phyloP scores from a whole-genome alignment of 2,888 invertebrate species.

The Stictocephala bisonia region DNA sequence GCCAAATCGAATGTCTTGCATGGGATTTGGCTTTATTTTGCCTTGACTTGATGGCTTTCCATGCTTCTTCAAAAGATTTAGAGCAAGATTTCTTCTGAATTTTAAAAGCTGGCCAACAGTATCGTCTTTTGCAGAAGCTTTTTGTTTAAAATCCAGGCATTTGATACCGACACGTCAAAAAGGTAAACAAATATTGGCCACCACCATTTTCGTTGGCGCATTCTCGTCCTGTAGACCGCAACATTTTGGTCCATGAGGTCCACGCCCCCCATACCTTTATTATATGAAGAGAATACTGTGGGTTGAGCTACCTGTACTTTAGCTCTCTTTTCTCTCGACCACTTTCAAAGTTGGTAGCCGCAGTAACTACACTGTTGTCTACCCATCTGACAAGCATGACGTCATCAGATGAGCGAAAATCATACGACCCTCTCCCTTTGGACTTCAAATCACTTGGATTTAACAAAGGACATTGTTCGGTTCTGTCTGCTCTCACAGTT shows the following conservation, averaged over 20 bases:
- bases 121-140: no score
- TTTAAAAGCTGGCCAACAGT: no score
- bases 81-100: no score
- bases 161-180: not conserved
- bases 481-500: slow-evolving; percentile 5
- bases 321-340: slow-evolving; percentile 24
- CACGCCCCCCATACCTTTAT: no score
- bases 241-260: no score
- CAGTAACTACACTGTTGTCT: slow-evolving; percentile 20
- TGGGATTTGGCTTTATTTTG: no score
- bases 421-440: no score
- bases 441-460: slow-evolving; percentile 5
- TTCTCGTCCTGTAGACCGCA: no score
- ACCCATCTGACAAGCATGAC: slow-evolving; percentile 30
- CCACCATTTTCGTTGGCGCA: slow-evolving; percentile 6
- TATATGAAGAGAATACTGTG: slow-evolving; percentile 32
- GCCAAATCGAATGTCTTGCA: no score
- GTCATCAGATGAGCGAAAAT: slow-evolving; percentile 11
- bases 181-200: slow-evolving; percentile 8
- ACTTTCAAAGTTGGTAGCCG: slow-evolving; percentile 39
- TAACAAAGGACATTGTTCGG: slow-evolving; percentile 32
- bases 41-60: no score
- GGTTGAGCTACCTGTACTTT: slow-evolving; percentile 14
- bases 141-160: not conserved
- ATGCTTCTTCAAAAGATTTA: no score